phyloP scores from a whole-genome alignment of 2,797 vertebrate species.

The Pteropus rufus region DNA sequence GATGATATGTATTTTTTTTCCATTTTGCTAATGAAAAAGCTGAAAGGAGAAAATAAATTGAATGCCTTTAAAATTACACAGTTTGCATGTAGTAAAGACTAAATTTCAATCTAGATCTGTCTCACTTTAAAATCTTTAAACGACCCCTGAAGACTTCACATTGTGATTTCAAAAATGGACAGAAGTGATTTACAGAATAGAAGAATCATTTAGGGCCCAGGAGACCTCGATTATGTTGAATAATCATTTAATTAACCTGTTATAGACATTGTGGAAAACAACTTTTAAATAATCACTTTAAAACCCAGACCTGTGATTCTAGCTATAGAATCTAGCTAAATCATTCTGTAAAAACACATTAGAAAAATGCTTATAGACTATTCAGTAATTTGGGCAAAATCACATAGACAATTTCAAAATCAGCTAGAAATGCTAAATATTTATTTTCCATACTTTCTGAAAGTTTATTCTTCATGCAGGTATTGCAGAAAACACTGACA shows the following conservation, averaged over 20 bases:
- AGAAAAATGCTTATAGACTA: background rate
- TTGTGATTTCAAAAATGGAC: background rate
- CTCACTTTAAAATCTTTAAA: background rate
- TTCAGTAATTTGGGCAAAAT: background rate
- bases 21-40: background rate
- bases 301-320: conserved; percentile 14
- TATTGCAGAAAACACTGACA: conserved; percentile 37
- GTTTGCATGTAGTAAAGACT: background rate
- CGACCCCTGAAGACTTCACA: background rate
- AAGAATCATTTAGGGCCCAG: background rate
- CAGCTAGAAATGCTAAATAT: conserved; percentile 4
- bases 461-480: background rate
- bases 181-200: background rate
- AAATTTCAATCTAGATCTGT: background rate
- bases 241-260: conserved; percentile 43
- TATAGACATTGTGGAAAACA: background rate
- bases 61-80: background rate
- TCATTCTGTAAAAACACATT: conserved; percentile 9
- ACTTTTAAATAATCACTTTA: conserved; percentile 1
- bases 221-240: conserved; percentile 11
- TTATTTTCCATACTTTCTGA: conserved; percentile 24
- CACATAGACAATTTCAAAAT: conserved; percentile 10
- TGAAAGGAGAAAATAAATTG: conserved; percentile 19
- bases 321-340: background rate
- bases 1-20: background rate